These are phyloP conservation scores for Athalia circularis DNA, from an alignment of 2,888 invertebrate species.

Conservation along the genomic window DNA sequence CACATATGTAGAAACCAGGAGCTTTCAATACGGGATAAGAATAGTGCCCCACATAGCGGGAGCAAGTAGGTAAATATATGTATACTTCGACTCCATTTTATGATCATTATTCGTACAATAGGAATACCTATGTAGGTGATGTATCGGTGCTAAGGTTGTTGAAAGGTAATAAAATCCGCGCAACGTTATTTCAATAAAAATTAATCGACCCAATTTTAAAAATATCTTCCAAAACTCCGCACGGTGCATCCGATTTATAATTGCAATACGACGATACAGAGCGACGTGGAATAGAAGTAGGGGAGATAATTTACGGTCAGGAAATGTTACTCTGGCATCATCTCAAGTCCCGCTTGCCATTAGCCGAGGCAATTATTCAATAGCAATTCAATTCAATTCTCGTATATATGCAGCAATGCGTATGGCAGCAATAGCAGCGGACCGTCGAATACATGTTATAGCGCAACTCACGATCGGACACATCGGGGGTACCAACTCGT, in stretches of 20 bases:
- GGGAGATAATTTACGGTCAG: constrained; percentile 1
- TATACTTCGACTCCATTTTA: no score
- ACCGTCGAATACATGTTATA: not conserved
- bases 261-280: not conserved
- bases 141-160: no score
- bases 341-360: not conserved
- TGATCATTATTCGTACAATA: no score
- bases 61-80: no score
- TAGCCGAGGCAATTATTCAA: constrained; percentile 30
- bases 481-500: no score
- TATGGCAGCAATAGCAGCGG: not conserved
- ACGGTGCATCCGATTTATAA: not conserved
- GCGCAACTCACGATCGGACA: no score
- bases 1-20: not conserved
- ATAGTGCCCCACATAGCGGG: no score
- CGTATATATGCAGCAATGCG: not conserved
- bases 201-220: no score
- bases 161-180: no score
- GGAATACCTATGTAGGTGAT: no score
- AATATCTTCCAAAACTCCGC: not conserved
- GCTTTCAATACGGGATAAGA: no score
- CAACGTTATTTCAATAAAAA: no score
- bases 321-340: constrained; percentile 1
- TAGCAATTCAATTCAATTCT: constrained; percentile 34
- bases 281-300: not conserved